These are phyloP conservation scores for Anolis carolinensis DNA, from an alignment of 2,113 vertebrate species.

Conservation along the genomic window DNA sequence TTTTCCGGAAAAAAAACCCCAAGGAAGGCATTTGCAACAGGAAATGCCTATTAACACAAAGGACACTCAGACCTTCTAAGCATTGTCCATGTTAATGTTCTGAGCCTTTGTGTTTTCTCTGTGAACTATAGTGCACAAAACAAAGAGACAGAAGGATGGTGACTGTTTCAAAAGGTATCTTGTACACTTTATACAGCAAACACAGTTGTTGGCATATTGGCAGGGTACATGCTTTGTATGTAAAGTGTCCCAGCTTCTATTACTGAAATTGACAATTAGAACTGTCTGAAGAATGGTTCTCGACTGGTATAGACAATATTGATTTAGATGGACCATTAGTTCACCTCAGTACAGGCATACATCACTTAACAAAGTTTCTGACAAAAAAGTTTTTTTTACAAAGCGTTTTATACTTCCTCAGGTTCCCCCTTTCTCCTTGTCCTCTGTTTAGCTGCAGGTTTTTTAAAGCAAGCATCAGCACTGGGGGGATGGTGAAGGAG, in stretches of 20 bases:
- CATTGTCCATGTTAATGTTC: background rate
- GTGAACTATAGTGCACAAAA: background rate
- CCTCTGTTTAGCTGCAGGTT: too few relatives aligned
- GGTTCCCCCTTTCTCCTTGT: too few relatives aligned
- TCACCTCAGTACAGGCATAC: too few relatives aligned
- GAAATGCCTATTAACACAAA: background rate
- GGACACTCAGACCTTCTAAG: background rate
- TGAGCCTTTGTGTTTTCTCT: background rate
- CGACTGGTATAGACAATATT: background rate
- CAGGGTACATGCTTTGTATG: background rate
- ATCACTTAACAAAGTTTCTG: too few relatives aligned
- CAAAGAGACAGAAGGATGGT: background rate
- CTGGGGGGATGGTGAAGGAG: too few relatives aligned
- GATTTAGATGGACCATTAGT: too few relatives aligned
- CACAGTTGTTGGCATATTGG: background rate
- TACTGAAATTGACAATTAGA: too few relatives aligned
- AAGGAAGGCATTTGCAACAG: background rate
- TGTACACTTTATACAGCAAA: background rate
- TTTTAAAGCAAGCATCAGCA: too few relatives aligned
- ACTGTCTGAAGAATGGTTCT: background rate
- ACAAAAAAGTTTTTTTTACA: too few relatives aligned
- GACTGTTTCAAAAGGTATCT: background rate
- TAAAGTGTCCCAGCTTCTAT: background rate
- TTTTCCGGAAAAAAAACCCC: background rate
- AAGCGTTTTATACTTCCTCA: too few relatives aligned